phyloP scores from a whole-genome alignment of 1,140 invertebrate species.

The Listronotus oregonensis region DNA sequence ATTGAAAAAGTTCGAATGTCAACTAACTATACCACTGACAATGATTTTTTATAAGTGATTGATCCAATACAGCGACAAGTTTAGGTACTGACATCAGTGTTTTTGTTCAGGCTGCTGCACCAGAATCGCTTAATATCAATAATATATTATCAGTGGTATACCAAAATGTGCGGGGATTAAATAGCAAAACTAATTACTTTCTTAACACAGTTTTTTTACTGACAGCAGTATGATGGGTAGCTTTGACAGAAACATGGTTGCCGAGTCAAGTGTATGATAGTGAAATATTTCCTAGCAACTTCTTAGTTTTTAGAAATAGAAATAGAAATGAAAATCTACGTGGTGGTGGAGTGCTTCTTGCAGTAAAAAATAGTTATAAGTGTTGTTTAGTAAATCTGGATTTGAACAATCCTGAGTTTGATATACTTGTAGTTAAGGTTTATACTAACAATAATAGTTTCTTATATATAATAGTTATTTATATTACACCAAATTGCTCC shows the following conservation, averaged over 20 bases:
- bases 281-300: neutral
- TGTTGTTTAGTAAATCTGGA: neutral
- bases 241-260: slow-evolving; percentile 1
- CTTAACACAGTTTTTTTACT: neutral
- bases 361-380: neutral
- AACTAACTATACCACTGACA: no score
- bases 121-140: neutral
- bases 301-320: neutral
- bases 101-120: neutral
- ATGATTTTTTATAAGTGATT: no score
- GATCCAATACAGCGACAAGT: no score
- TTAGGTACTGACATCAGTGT: neutral
- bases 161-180: slow-evolving; percentile 7
- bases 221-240: neutral
- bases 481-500: neutral
- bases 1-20: neutral
- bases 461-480: neutral
- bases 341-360: neutral
- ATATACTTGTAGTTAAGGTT: slow-evolving; percentile 1
- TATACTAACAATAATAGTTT: neutral
- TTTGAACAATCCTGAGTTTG: neutral
- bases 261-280: neutral
- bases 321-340: neutral
- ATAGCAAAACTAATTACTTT: neutral
- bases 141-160: neutral